phyloP scores from a whole-genome alignment of 2,888 invertebrate species.

The Oxycera nigricornis region DNA sequence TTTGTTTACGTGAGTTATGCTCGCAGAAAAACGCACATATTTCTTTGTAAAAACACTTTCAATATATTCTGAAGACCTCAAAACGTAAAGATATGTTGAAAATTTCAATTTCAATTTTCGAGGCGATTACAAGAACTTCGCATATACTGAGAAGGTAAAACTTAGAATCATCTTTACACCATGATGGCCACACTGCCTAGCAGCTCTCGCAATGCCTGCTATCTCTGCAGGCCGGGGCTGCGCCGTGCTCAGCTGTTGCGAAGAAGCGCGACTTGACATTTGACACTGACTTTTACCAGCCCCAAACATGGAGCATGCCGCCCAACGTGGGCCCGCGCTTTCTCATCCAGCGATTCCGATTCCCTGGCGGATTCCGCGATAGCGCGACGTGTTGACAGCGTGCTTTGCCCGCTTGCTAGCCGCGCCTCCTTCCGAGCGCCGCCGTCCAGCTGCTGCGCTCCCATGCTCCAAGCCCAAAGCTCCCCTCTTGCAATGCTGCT shows the following conservation, averaged over 20 bases:
- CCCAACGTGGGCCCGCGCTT: not conserved
- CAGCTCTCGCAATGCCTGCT: too few relatives aligned
- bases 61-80: too few relatives aligned
- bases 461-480: not conserved
- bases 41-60: too few relatives aligned
- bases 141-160: too few relatives aligned
- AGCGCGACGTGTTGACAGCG: not conserved
- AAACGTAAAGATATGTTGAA: too few relatives aligned
- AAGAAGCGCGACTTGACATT: conserved; percentile 7
- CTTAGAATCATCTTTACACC: too few relatives aligned
- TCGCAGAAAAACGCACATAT: too few relatives aligned
- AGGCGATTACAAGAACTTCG: too few relatives aligned
- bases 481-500: conserved; percentile 8
- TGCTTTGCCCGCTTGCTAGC: not conserved
- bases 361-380: not conserved
- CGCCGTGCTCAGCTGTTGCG: conserved; percentile 26
- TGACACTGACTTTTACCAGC: conserved; percentile 27
- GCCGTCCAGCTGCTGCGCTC: not conserved
- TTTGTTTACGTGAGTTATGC: too few relatives aligned
- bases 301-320: conserved; percentile 29
- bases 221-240: not conserved
- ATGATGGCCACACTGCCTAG: too few relatives aligned
- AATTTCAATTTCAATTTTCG: too few relatives aligned
- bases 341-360: not conserved
- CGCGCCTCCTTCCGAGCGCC: not conserved